Percentiles rank a stretch among this genome's conserved stretches.
These are phyloP conservation scores for Tenthredo scrophulariae DNA, from an alignment of 2,888 invertebrate species.

Conservation along the genomic window DNA sequence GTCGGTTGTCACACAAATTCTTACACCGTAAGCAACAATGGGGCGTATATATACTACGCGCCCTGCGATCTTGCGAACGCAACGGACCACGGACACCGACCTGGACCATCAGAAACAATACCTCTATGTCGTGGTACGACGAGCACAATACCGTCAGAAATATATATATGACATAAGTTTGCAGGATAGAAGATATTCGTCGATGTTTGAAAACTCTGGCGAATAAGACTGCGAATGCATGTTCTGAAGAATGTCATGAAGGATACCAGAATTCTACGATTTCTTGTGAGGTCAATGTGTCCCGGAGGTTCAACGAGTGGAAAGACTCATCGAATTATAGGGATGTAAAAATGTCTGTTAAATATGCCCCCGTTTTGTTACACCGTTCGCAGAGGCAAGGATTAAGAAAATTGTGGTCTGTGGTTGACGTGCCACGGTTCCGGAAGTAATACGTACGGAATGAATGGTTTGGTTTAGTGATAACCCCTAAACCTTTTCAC, in stretches of 20 bases:
- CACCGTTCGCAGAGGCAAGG: neutral
- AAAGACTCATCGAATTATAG: neutral
- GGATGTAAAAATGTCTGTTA: neutral
- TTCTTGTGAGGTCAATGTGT: neutral
- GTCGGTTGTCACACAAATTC: conserved; percentile 52
- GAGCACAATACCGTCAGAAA: conserved; percentile 1
- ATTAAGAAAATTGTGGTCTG: conserved; percentile 28
- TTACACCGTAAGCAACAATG: conserved; percentile 21
- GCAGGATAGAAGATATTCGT: neutral
- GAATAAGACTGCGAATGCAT: neutral
- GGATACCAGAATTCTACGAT: neutral
- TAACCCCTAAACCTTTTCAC: conserved; percentile 28
- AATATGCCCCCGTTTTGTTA: neutral
- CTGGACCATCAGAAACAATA: conserved; percentile 25
- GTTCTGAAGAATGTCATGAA: neutral
- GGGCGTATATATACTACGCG: conserved; percentile 4
- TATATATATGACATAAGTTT: neutral
- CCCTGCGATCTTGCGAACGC: conserved; percentile 13
- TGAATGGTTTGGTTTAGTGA: conserved; percentile 39
- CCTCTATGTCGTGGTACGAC: conserved; percentile 34
- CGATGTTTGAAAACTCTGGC: neutral
- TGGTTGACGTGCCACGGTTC: conserved; percentile 16
- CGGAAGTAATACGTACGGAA: conserved; percentile 34
- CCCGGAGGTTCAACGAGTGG: neutral
- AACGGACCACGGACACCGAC: neutral